Evolutionary conservation across 2,113 vertebrate genomes (phyloP), one percentile per base, ranked within the genome.

Genomic region (Thamnaconus septentrionalis): DNA sequence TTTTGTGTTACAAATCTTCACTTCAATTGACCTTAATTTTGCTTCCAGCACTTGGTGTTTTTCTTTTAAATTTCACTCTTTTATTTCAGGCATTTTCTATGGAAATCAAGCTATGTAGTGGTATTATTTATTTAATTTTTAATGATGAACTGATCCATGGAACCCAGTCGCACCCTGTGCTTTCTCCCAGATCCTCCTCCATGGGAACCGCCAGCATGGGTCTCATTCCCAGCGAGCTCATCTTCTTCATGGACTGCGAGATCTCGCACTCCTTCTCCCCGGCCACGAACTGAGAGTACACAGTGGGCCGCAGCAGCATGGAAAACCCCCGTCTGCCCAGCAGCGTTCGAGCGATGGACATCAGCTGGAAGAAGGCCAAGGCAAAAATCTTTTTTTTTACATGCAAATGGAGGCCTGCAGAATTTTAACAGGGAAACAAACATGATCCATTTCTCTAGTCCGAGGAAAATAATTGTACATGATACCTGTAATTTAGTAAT

Each of bases 201-300:
- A 91, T 93, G 3, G 95, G 95, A 1, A 96, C 94, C 0, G 95
- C 95, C 81, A 96, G 73, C 90, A 96, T 93, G n/a, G 95, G 93
- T 49, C 87, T 89, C 52, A 96, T 74, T 7, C 94, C 91, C 11
- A 94, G 77, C 5, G 39, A 52, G 45, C 83, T 90, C 69, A 96
- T 92, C 79, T 93, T 91, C 60, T 74, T 84, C 81, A 95, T 91
- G 7, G 90, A 92, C 18, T 39, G 71, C 47, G 64, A 80, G 66
- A 96, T 93, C 87, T 95, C 94, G 0, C 43, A 59, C 11, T 90
- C 80, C 0, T 85, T 93, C 84, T 95, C 94, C 0, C 95, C 95
- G 0, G 94, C 95, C 70, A 96, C 95, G 82, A 96, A 96, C 89
- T 96, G 95, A 11, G 94, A 93, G 0, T 96, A 96, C 11, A 94